These are phyloP conservation scores for Stenodera caucasica DNA, from an alignment of 2,888 invertebrate genomes.

Conservation along the genomic window DNA sequence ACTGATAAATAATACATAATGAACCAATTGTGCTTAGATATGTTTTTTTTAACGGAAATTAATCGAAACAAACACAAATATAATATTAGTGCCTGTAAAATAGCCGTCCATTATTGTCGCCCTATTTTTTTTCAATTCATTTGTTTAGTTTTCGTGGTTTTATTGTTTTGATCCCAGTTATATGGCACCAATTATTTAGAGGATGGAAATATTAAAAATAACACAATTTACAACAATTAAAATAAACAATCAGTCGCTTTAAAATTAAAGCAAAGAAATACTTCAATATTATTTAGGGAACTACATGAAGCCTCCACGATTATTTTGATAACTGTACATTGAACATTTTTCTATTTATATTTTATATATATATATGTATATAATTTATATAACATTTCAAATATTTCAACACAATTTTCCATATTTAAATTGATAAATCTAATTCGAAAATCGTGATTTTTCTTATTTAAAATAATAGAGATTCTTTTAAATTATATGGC, in stretches of 20 bases:
- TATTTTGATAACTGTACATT: constrained; percentile 39
- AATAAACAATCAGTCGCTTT: constrained; percentile 9
- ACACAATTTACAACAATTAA: constrained; percentile 20
- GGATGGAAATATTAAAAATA: constrained; percentile 11
- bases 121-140: constrained; percentile 11
- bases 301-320: constrained; percentile 34
- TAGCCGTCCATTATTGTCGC: constrained; percentile 15
- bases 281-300: neutral
- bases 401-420: constrained; percentile 15
- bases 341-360: constrained; percentile 30
- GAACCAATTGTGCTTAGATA: constrained; percentile 20
- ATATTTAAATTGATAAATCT: neutral
- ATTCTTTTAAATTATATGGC: neutral
- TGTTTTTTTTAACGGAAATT: constrained; percentile 16
- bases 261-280: neutral
- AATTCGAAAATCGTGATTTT: constrained; percentile 10
- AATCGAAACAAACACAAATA: neutral
- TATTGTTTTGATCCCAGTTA: constrained; percentile 17
- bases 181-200: constrained; percentile 2
- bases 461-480: neutral
- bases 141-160: constrained; percentile 16
- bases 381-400: constrained; percentile 22
- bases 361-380: constrained; percentile 25
- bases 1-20: constrained; percentile 8
- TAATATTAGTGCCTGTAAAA: constrained; percentile 16